Evolutionary conservation across 1,140 invertebrate species (phyloP).

Genomic region (Eumaeus atala): DNA sequence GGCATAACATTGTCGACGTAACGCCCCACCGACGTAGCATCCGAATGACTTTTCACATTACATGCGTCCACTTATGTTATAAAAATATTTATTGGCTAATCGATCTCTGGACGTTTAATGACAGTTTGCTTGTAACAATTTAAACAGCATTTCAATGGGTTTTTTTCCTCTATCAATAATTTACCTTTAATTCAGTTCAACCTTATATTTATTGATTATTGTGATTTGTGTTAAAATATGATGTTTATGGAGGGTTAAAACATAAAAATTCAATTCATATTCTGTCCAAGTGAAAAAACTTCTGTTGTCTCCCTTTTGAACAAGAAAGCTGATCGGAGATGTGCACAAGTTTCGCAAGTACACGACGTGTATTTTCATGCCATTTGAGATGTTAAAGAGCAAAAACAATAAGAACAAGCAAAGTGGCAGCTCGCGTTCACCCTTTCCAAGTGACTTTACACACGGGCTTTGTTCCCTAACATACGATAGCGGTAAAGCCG

Average conservation of each 20-base stretch:
- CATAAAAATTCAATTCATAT: too few relatives aligned
- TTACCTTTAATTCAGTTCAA: too few relatives aligned
- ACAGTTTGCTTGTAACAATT: too few relatives aligned
- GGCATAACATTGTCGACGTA: constrained; percentile 3
- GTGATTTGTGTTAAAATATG: too few relatives aligned
- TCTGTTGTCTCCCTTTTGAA: too few relatives aligned
- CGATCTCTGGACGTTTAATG: neutral
- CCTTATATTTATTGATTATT: too few relatives aligned
- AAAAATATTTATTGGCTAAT: constrained; percentile 7
- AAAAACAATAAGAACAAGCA: constrained; percentile 57
- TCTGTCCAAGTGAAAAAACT: too few relatives aligned
- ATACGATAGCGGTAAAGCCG: constrained; percentile 55
- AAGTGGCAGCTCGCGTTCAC: constrained; percentile 51
- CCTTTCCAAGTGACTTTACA: constrained; percentile 57
- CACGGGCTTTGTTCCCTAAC: constrained; percentile 66
- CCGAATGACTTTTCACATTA: constrained; percentile 9
- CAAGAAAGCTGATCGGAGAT: too few relatives aligned
- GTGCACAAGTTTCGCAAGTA: neutral
- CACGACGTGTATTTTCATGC: constrained; percentile 24
- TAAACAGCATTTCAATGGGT: too few relatives aligned
- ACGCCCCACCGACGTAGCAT: constrained; percentile 1
- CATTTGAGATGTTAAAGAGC: constrained; percentile 50
- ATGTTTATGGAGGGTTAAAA: too few relatives aligned
- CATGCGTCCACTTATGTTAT: constrained; percentile 12
- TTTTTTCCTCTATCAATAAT: too few relatives aligned